Evolutionary conservation across 2,888 invertebrate genomes (phyloP).

Genomic region (Timandra comae): DNA sequence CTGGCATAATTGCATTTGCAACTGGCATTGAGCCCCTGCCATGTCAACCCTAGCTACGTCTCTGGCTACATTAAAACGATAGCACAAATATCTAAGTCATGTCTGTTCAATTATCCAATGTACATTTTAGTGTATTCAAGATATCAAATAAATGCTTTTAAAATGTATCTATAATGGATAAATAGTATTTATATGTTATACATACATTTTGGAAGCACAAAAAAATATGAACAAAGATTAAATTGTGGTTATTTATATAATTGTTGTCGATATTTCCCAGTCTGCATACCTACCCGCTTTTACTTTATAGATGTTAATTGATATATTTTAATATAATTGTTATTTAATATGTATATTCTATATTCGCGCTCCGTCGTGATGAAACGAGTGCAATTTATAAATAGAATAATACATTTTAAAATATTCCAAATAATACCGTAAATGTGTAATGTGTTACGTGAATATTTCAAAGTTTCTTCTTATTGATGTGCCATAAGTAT

Average conservation of each 20-base stretch:
- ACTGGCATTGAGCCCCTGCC: no score
- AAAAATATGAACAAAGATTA: conserved; percentile 9
- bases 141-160: no score
- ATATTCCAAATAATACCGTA: conserved; percentile 1
- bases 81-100: no score
- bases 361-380: conserved; percentile 7
- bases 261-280: conserved; percentile 36
- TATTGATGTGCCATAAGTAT: no score
- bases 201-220: conserved; percentile 8
- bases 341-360: conserved; percentile 4
- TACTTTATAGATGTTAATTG: conserved; percentile 27
- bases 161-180: no score
- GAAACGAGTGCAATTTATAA: conserved; percentile 10
- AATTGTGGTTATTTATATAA: conserved; percentile 43
- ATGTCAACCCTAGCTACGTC: no score
- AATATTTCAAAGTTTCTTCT: no score
- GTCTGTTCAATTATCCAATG: conserved; percentile 14
- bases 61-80: no score
- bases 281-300: conserved; percentile 29
- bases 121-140: conserved; percentile 15
- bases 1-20: no score
- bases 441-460: conserved; percentile 1
- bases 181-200: no score
- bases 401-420: no score
- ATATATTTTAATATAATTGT: conserved; percentile 16